Evolutionary conservation across 2,888 invertebrate genomes (phyloP), one percentile per base, ranked within the genome.

Genomic region (Athetis lepigone): DNA sequence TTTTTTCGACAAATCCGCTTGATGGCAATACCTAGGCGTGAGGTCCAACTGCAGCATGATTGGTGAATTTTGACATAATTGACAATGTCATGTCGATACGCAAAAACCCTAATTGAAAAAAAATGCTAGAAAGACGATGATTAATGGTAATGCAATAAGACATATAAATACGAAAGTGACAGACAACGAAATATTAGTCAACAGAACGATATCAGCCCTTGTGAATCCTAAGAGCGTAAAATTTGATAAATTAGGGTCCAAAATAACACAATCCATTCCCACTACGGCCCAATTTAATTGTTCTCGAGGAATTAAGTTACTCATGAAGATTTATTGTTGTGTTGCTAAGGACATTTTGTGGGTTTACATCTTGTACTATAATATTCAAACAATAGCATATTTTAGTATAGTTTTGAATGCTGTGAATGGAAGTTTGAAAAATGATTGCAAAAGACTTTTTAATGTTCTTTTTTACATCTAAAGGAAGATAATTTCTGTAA

Each of bases 261-360:
- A 39, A 49, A 47, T 65, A 40, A 47, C 39, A 23, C 61, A 51
- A 73, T 61, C 40, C 33, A 59, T 57, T 40, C 21, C 50, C 25
- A 37, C 51, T 33, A 21, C 7, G n/a, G 11, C 7, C 39, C 57
- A 58, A 58, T 68, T 68, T 55, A 57, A 33, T 33, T 49, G 36
- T 43, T 36, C 7, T 39, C 13, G 7, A 8, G 13, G 21, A 61
- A 64, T 69, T 69, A 54, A 36, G 37, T 42, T 45, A 11, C 39
- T 42, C 61, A 64, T 33, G 33, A 58, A 58, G 57, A 70, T 75
- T 69, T 75, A 78, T 75, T 70, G 9, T 56, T 42, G 27, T 52
- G 45, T 58, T 49, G 4, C 40, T n/a, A 19, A 33, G 19, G 68
- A 57, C n/a, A n/a, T n/a, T 77, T 66, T 54, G 25, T 36, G 2